Conservation (phyloP, 2,113 vertebrate genomes). For the Echinops telfairi region DNA sequence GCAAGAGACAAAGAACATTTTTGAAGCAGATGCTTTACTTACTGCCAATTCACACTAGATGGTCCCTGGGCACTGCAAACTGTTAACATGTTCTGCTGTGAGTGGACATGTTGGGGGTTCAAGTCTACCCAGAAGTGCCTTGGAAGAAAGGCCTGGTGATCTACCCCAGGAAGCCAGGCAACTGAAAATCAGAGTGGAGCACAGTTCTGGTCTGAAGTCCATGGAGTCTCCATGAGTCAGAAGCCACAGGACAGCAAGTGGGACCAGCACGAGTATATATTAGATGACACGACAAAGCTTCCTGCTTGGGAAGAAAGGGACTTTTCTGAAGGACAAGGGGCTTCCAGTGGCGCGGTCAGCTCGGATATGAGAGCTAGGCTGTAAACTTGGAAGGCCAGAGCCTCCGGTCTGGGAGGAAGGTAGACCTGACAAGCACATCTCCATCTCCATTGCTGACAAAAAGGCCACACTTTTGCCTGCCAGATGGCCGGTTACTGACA, state of each 20-base stretch:
- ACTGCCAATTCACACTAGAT: neutral
- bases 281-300: neutral
- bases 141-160: neutral
- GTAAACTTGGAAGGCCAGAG: rapidly evolving
- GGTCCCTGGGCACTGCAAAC: neutral
- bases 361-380: neutral
- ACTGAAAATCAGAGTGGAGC: neutral
- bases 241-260: neutral
- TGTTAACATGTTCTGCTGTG: neutral
- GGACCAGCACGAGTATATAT: neutral
- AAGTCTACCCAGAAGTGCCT: neutral
- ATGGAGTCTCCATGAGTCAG: neutral
- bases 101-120: neutral
- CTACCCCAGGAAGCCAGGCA: neutral
- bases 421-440: neutral
- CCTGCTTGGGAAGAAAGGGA: neutral
- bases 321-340: neutral
- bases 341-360: neutral
- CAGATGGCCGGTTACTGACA: neutral
- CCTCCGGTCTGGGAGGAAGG: neutral
- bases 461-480: neutral
- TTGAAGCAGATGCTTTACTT: neutral
- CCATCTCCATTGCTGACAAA: neutral
- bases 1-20: neutral
- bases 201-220: neutral